Base-by-base conservation (phyloP, 92 coral and sea anemone species). In the Siderastrea radians region DNA sequence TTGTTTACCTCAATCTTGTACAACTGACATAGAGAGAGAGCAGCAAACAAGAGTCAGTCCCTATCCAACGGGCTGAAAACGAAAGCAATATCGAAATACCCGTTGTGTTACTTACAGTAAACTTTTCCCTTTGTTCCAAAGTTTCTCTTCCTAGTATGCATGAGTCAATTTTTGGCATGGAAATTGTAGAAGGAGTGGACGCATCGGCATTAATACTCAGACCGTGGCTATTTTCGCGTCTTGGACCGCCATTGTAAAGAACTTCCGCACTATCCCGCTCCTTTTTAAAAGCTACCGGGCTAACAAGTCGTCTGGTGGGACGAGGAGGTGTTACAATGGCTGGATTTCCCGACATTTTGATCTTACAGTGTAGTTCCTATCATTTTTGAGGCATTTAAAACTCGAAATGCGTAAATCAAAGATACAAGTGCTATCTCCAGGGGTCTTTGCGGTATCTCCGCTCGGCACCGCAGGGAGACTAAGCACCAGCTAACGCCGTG, bases 1-100 rank as follows among this genome's bases (percentile, higher is more conserved):
- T 95, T 91, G 82, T 92, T 95, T 46, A 98, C 98, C 19, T 94
- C 96, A 12, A 98, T 92, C 79, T 98, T 98, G 91, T 89, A 98
- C 46, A 96, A 94, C 99, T 98, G 72, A 67, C 2, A 13, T 44
- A 68, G 5, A 44, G 3, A 43, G 8, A 17, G 44, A 66, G 5
- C 45, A 66, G 26, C 3, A 12, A 7, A 17, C 6, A 12, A 3
- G 44, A 17, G 45, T 66, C 4, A 43, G 49, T 48, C 72, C 48
- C 4, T 14, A 74, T 4, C 46, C 2, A 47, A 13, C 5, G 4
- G 43, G 13, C 64, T 45, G 15, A 59, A 59, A 83, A 50, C 58
- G 72, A 65, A 14, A 7, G 64, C 86, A 68, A 81, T 68, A 81
- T 82, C 67, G 69, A 82, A 70, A 71, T 57, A 69, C 74, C 16